Evolutionary conservation across 2,888 invertebrate species (phyloP).

Genomic region (Diplazon laetatorius): DNA sequence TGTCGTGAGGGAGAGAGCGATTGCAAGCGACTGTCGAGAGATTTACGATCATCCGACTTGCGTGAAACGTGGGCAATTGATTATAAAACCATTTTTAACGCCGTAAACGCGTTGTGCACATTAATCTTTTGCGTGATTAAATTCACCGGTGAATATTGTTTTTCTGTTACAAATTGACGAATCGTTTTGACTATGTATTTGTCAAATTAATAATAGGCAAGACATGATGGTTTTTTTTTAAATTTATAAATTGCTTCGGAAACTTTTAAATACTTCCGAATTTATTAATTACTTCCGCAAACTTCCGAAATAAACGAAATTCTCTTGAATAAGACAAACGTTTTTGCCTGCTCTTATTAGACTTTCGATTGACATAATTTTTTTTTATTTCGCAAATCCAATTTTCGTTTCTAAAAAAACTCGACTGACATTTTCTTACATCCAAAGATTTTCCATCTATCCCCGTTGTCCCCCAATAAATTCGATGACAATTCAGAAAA

Average conservation of each 20-base stretch:
- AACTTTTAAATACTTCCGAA: too few relatives aligned
- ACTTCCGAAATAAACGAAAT: too few relatives aligned
- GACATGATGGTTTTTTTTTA: neutral
- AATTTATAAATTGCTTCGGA: neutral
- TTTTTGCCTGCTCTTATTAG: too few relatives aligned
- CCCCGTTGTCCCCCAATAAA: too few relatives aligned
- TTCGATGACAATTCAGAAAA: neutral
- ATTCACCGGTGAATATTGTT: neutral
- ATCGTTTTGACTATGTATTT: neutral
- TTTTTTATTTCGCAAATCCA: too few relatives aligned
- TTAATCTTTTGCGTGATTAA: neutral
- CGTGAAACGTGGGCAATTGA: neutral
- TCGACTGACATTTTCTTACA: too few relatives aligned
- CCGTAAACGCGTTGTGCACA: neutral
- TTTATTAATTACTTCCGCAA: too few relatives aligned
- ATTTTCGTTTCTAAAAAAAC: too few relatives aligned
- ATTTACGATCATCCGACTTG: neutral
- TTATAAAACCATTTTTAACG: neutral
- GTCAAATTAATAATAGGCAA: neutral
- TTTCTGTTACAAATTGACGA: neutral
- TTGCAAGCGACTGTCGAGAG: slow-evolving; percentile 17
- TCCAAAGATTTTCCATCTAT: too few relatives aligned
- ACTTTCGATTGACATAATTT: too few relatives aligned
- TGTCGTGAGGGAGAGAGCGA: neutral
- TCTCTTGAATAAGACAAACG: too few relatives aligned